Base-by-base conservation (phyloP, 2,888 invertebrate species). In the Elgonia sp. region DNA sequence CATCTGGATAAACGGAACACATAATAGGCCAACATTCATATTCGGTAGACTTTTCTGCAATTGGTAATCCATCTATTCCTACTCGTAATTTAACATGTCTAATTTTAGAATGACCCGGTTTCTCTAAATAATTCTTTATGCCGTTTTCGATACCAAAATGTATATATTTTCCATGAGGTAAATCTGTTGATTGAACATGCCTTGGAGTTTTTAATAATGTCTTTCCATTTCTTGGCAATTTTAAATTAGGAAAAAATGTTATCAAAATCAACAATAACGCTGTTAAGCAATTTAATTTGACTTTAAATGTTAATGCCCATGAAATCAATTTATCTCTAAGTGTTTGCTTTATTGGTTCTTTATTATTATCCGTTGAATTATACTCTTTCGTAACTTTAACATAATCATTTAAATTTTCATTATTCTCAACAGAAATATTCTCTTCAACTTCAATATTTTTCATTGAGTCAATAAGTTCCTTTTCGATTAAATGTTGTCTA, bases 11-110 rank as follows among this genome's bases (percentile, higher is more conserved):
- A 10, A 75, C 29, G 3, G 62, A 75, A n/a, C 75, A 37, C 16
- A 76, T 20, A 53, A 76, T 76, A 53, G 76, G 76, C 76, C 76
- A 76, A 4, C 63, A 14, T 65, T 76, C 37, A n/a, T n/a, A n/a
- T n/a, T n/a, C n/a, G n/a, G n/a, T n/a, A n/a, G n/a, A n/a, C 6
- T 63, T 76, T 6, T 76, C 76, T 37, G 37, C 76, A 29, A 18
- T 53, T 20, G 76, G 76, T 50, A 63, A 37, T 16, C 76, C 76
- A 53, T 76, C 76, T 29, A 76, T 76, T 1, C 76, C 76, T 55
- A 72, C 57, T 39, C 39, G 57, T 12, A 72, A 57, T 42, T 39
- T 8, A 8, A 72, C 2, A 16, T 72, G 18, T 16, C 8, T 72
- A 8, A 72, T 72, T 57, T 39, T 39, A 72, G 55, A 6, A 39